Conservation (phyloP, 2,797 vertebrate species). For the Gambelia wislizenii region DNA sequence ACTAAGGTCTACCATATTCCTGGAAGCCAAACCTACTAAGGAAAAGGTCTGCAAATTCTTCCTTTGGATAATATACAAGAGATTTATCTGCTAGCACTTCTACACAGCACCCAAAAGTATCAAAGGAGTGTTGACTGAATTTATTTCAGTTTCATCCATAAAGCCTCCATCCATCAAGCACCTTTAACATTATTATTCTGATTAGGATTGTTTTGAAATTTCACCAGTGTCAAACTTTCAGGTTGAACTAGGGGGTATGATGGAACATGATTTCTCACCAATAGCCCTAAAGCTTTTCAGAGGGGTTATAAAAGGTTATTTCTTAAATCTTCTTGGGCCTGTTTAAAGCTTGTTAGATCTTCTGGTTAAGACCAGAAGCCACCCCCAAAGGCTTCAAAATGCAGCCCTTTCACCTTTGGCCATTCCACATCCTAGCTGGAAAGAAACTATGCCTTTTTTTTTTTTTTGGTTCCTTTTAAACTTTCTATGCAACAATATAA, state of each 20-base stretch:
- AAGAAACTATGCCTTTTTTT: no score
- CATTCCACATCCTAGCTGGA: background rate
- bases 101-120: background rate
- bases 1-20: background rate
- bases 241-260: background rate
- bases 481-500: background rate
- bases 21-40: background rate
- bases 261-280: background rate
- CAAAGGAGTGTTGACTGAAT: background rate
- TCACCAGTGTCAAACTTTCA: background rate
- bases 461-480: background rate
- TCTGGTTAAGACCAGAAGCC: background rate
- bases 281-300: background rate
- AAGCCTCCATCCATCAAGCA: background rate
- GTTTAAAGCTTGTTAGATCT: background rate
- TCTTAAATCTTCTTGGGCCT: background rate
- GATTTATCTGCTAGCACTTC: background rate
- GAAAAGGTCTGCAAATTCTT: background rate
- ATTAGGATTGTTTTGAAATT: background rate
- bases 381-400: background rate
- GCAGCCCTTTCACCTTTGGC: background rate
- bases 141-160: background rate
- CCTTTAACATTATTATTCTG: background rate
- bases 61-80: background rate
- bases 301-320: background rate